These are phyloP conservation scores for Orientallactaga bullata DNA, from an alignment of 2,113 vertebrate species.

Conservation along the genomic window DNA sequence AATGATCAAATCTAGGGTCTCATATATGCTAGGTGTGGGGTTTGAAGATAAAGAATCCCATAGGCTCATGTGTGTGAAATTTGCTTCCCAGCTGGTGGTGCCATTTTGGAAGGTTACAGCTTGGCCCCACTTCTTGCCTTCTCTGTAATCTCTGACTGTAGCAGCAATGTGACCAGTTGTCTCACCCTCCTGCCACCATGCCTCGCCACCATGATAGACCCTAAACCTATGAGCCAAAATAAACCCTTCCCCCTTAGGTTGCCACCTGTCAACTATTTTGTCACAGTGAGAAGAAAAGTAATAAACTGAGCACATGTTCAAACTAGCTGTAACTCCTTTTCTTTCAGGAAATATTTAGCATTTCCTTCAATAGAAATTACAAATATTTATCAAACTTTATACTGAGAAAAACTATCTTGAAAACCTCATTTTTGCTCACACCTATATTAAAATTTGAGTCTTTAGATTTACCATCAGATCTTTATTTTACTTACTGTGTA, in stretches of 20 bases:
- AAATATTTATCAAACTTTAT: neutral
- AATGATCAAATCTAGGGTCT: neutral
- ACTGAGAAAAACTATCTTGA: neutral
- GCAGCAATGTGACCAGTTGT: neutral
- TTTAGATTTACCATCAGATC: neutral
- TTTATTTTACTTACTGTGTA: neutral
- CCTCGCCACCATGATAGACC: no score
- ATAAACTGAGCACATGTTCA: no score
- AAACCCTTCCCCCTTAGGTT: no score
- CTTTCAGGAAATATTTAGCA: neutral
- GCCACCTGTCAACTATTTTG: no score
- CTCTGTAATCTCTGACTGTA: neutral
- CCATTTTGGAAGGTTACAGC: neutral
- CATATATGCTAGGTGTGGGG: no score
- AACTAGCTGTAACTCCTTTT: no score
- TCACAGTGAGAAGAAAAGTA: no score
- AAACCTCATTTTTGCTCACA: neutral
- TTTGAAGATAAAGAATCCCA: neutral
- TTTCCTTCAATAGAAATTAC: neutral
- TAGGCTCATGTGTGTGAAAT: neutral
- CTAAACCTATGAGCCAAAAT: neutral
- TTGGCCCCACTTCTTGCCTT: neutral
- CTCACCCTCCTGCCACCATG: no score
- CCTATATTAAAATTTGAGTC: slow-evolving; percentile 15
- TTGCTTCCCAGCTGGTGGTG: neutral